These are phyloP conservation scores for Montifringilla adamsi DNA, from an alignment of 2,113 vertebrate genomes.

Conservation along the genomic window DNA sequence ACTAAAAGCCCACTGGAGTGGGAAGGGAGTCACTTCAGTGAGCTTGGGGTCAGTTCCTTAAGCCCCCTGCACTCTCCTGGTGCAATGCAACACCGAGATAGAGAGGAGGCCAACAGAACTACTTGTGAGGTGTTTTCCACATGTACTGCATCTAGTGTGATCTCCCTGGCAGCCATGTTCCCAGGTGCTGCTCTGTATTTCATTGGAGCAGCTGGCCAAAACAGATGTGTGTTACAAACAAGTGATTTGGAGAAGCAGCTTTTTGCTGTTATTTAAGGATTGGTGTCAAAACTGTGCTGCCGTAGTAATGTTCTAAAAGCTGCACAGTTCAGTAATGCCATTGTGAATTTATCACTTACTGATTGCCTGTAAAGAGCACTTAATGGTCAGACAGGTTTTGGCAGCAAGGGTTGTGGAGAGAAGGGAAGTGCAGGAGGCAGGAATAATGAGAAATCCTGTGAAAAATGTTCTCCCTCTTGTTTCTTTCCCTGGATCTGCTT, in stretches of 20 bases:
- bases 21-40: neutral
- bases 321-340: neutral
- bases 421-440: neutral
- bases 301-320: neutral
- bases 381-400: slow-evolving; percentile 4
- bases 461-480: neutral
- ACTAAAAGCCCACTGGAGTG: neutral
- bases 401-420: neutral
- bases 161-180: neutral
- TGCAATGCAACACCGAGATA: neutral
- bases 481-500: neutral
- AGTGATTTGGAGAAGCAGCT: neutral
- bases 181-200: neutral
- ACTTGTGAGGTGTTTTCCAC: neutral
- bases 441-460: neutral
- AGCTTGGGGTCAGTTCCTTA: neutral
- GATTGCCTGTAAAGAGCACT: neutral
- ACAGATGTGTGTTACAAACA: neutral
- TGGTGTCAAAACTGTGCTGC: neutral
- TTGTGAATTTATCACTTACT: neutral
- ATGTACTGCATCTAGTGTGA: neutral
- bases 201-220: neutral
- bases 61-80: neutral
- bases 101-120: neutral
- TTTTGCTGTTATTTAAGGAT: neutral